phyloP scores from a whole-genome alignment of 2,888 invertebrate species.

The Sinhomidia bicolor region DNA sequence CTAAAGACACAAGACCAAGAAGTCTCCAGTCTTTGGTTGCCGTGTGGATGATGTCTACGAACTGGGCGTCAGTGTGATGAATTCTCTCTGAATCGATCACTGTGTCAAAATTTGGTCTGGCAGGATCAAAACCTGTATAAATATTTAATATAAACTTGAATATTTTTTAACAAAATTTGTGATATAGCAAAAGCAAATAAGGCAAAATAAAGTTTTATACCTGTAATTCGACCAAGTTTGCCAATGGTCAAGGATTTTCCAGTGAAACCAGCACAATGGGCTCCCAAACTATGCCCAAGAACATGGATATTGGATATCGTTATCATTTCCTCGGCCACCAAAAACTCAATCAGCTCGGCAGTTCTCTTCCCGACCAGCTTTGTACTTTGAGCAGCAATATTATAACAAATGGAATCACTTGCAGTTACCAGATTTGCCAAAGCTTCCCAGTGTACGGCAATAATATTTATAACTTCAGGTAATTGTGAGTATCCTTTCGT shows the following conservation, averaged over 20 bases:
- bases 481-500: slow-evolving; percentile 60
- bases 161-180: too few species aligned
- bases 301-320: slow-evolving; percentile 65
- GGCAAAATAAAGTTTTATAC: slow-evolving; percentile 3
- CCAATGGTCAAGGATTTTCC: slow-evolving; percentile 69
- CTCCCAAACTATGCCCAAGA: slow-evolving; percentile 74
- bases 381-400: slow-evolving; percentile 70
- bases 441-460: slow-evolving; percentile 72
- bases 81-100: slow-evolving; percentile 57
- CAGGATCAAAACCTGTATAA: slow-evolving; percentile 71
- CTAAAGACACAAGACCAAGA: slow-evolving; percentile 45
- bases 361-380: slow-evolving; percentile 69
- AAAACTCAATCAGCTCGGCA: slow-evolving; percentile 69
- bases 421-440: slow-evolving; percentile 73
- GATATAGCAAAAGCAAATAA: too few species aligned
- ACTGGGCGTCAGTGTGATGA: slow-evolving; percentile 69
- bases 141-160: too few species aligned
- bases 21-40: slow-evolving; percentile 67
- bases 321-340: slow-evolving; percentile 59
- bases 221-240: slow-evolving; percentile 64
- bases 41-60: slow-evolving; percentile 75
- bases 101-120: slow-evolving; percentile 66
- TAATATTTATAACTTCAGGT: slow-evolving; percentile 62
- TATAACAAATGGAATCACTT: slow-evolving; percentile 71
- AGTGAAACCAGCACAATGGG: slow-evolving; percentile 71